Base-by-base conservation (phyloP, 2,888 invertebrate genomes). In the Drosophila fungiperda region DNA sequence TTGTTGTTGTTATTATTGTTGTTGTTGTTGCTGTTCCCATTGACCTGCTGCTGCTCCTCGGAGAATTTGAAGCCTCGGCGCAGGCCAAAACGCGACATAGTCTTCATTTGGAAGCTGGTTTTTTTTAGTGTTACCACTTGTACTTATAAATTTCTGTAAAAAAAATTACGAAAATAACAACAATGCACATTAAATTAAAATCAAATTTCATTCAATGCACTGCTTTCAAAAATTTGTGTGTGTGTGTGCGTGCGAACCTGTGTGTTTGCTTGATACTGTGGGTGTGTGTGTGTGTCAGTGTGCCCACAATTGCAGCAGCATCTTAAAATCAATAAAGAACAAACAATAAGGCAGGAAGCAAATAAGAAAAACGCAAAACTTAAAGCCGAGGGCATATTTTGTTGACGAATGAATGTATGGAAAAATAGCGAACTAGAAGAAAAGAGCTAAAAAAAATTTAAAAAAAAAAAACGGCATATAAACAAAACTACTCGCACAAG, bases 51-150 rank as follows among this genome's bases (percentile, higher is more conserved):
- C 71, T 83, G 82, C 62, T 91, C 89, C 71, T 91, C 91, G 59
- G 82, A 83, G 65, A 85, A 74, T 82, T 91, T 91, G 61, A 89
- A 90, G 83, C 89, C 82, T 81, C 91, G 74, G 91, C 91, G 91
- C 67, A 92, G 84, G 70, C 90, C 88, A 83, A 92, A 90, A 65
- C 92, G 91, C 76, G 92, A 91, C 91, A 92, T 92, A 65, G 87
- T 87, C 84, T 85, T 85, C 85, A 85, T 85, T 61, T 68, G 81
- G 75, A 77, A 66, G 84, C 81, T 67, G 66, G 42, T 42, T 40
- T 23, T 45, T 60, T 58, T 73, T 50, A 62, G 62, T 74, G 77
- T 76, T 82, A 57, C 69, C 69, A 62, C 72, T 68, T 20, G 55
- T 38, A 42, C 42, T 54, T 45, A 45, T 32, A 15, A 68, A 29